Conservation (phyloP, 2,797 vertebrate genomes). For the Epinephelus coioides region DNA sequence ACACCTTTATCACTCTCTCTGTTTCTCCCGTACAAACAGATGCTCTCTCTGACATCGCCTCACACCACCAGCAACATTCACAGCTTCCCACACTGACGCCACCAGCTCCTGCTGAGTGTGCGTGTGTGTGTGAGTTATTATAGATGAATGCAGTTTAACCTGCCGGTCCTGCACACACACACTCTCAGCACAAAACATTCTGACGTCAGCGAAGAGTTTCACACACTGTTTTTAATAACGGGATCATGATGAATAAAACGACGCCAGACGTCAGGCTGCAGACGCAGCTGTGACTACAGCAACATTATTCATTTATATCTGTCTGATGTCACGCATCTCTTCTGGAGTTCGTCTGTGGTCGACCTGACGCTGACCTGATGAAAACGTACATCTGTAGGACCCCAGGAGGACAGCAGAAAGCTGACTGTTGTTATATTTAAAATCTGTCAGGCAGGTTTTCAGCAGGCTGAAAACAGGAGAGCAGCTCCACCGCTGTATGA, state of each 20-base stretch:
- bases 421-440: no score
- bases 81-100: background rate
- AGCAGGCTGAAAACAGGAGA: background rate
- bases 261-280: no score
- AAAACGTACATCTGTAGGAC: no score
- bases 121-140: background rate
- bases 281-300: background rate
- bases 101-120: background rate
- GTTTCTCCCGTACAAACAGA: slow-evolving; percentile 26
- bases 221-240: background rate
- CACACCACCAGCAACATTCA: slow-evolving; percentile 6
- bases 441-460: no score
- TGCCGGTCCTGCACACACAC: background rate
- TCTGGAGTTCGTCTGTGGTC: no score
- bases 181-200: background rate
- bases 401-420: no score
- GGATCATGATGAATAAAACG: background rate
- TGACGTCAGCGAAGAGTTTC: no score
- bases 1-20: background rate
- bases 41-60: slow-evolving; percentile 19
- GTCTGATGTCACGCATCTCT: no score
- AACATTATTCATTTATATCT: no score
- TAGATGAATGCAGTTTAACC: slow-evolving; percentile 11
- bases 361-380: no score
- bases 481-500: slow-evolving; percentile 5